Conservation (phyloP, 2,888 invertebrate species). For the Agrotis segetum region DNA sequence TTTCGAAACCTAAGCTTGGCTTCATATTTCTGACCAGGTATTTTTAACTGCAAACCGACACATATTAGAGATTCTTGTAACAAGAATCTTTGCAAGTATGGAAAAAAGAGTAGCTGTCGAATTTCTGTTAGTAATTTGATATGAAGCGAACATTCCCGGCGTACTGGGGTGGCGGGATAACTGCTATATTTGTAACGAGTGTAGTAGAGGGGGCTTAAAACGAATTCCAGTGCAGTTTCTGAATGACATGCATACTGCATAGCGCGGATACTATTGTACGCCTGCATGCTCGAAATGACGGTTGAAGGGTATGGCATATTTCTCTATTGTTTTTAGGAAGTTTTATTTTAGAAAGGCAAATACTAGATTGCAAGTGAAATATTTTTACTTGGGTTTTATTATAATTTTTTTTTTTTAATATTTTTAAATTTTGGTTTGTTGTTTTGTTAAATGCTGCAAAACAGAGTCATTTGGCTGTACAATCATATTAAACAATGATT, state of each 20-base stretch:
- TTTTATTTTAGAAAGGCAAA: neutral
- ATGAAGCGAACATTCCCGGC: constrained; percentile 41
- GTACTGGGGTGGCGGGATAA: constrained; percentile 10
- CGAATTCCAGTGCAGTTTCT: constrained; percentile 8
- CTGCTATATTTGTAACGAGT: constrained; percentile 18
- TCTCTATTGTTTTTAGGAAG: neutral
- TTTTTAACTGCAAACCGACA: constrained; percentile 1
- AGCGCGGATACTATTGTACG: neutral
- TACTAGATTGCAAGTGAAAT: too few species aligned
- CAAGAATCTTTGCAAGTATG: neutral
- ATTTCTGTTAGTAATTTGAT: constrained; percentile 53
- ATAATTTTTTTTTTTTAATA: too few species aligned
- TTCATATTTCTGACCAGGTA: neutral
- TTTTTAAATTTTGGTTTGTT: too few species aligned
- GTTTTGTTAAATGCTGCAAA: neutral
- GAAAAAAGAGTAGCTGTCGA: constrained; percentile 28
- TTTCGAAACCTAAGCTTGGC: neutral
- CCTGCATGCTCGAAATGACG: neutral
- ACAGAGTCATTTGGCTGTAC: neutral
- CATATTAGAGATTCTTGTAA: constrained; percentile 21
- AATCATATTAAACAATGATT: constrained; percentile 3
- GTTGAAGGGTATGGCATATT: constrained; percentile 1
- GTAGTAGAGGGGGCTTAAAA: neutral
- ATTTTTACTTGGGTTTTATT: too few species aligned
- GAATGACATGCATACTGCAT: constrained; percentile 10